Evolutionary conservation across 2,113 vertebrate genomes (phyloP).

Genomic region (Oxyruncus cristatus): DNA sequence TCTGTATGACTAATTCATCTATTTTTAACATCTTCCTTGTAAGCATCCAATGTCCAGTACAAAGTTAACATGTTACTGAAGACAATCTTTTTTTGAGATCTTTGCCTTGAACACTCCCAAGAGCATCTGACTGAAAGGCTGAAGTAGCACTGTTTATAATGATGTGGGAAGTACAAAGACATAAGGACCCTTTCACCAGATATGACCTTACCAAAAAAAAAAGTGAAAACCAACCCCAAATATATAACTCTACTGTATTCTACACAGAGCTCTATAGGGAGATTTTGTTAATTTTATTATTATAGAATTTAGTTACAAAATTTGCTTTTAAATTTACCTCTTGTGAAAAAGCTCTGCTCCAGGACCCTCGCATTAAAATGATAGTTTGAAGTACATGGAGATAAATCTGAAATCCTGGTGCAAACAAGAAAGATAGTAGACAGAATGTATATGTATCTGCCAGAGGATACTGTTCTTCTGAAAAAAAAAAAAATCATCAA

Average conservation of each 20-base stretch:
- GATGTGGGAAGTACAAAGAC: not conserved
- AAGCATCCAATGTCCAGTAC: not conserved
- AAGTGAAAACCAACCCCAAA: too few species aligned
- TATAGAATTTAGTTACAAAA: not conserved
- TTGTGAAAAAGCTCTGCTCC: not conserved
- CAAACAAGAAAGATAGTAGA: not conserved
- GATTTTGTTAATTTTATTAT: not conserved
- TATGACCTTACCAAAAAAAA: accelerated
- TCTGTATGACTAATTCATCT: not conserved
- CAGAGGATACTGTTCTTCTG: not conserved
- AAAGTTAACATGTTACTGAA: not conserved
- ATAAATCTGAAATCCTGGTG: not conserved
- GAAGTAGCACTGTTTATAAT: not conserved
- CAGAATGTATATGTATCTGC: not conserved
- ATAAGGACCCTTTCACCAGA: not conserved
- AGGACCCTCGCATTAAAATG: not conserved
- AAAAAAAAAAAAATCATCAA: not conserved
- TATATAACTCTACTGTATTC: not conserved
- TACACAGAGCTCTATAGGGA: not conserved
- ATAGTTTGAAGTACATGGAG: not conserved
- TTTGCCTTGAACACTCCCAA: not conserved
- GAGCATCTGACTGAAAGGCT: not conserved
- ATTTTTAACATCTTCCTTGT: not conserved
- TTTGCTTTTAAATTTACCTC: not conserved
- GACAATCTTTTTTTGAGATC: not conserved